Base-by-base conservation (phyloP, 1,140 invertebrate genomes). In the Lordiphosa collinella region DNA sequence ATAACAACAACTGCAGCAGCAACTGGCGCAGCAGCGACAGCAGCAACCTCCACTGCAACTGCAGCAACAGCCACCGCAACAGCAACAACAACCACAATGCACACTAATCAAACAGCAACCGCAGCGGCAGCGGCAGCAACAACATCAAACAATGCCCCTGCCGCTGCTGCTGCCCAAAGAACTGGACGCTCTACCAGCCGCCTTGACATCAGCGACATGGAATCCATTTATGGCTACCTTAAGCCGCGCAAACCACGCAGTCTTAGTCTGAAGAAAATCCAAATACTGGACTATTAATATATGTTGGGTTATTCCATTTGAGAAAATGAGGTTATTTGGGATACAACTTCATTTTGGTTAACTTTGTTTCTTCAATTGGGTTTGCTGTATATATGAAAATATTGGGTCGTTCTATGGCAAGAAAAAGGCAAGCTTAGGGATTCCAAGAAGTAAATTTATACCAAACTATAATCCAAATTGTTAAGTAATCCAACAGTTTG, bases 191-290 rank as follows among this genome's bases (percentile, higher is more conserved):
- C 85, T 51, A 60, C 76, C 63, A 88, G 80, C 73, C 82, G 86
- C 46, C 67, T 88, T 73, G 86, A 88, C 70, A 75, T 88, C 64
- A 88, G 87, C 66, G 87, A 88, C 69, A 75, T 88, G 87, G 87
- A 88, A 47, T 88, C 87, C 62, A 88, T 88, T 80, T 88, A 88
- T 86, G 87, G 87, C 58, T 88, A 88, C 67, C 70, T 88, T 50
- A 88, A 88, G 65, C 87, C 87, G 36, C 84, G 87, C 57, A 88
- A 88, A 60, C 87, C 80, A 50, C 79, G 87, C 56, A 87, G 87
- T 62, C 82, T 88, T 32, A 87, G 87, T 40, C 63, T 88, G 35
- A 88, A 88, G 70, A 86, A 79, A 72, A 88, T 88, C 37, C 86
- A 88, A 85, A 88, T 88, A 73, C 86, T 86, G 49, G 86, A 88